Conservation (phyloP, 2,113 vertebrate genomes). For the Eurystomus gularis region DNA sequence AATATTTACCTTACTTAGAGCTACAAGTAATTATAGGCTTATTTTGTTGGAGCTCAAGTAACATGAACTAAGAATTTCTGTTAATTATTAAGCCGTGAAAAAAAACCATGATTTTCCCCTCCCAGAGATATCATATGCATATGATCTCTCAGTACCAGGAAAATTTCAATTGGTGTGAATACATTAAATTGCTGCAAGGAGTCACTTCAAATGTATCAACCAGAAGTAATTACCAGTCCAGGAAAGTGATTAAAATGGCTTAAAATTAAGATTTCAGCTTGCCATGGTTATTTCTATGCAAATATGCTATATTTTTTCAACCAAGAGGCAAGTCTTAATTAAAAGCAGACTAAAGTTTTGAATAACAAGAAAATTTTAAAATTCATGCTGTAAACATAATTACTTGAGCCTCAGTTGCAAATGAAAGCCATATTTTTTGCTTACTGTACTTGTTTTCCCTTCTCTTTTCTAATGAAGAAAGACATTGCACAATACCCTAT, state of each 20-base stretch:
- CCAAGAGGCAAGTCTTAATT: conserved; percentile 63
- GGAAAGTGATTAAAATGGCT: conserved; percentile 75
- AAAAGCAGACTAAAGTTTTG: conserved; percentile 64
- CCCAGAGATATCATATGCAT: background rate
- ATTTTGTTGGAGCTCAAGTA: conserved; percentile 50
- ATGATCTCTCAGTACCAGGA: conserved; percentile 31
- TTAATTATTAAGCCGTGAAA: conserved; percentile 71
- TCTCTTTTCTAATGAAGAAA: conserved; percentile 28
- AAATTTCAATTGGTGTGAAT: conserved; percentile 42
- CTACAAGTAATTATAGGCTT: conserved; percentile 74
- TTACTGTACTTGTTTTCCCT: conserved; percentile 13
- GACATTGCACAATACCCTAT: background rate
- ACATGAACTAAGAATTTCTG: conserved; percentile 67
- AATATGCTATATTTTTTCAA: conserved; percentile 66
- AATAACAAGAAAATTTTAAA: conserved; percentile 67
- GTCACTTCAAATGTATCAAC: conserved; percentile 59
- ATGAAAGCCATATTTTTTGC: conserved; percentile 62
- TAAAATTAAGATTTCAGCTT: conserved; percentile 73
- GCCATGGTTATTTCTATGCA: conserved; percentile 74
- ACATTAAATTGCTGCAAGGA: conserved; percentile 59
- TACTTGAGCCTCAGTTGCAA: conserved; percentile 43
- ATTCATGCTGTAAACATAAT: conserved; percentile 57
- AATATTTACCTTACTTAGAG: conserved; percentile 71
- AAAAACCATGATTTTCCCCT: conserved; percentile 59
- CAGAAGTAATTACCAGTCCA: conserved; percentile 70